Base-by-base conservation (phyloP, 37 sponge, comb jelly and placozoan species). In the Petrosia ficiformis region DNA sequence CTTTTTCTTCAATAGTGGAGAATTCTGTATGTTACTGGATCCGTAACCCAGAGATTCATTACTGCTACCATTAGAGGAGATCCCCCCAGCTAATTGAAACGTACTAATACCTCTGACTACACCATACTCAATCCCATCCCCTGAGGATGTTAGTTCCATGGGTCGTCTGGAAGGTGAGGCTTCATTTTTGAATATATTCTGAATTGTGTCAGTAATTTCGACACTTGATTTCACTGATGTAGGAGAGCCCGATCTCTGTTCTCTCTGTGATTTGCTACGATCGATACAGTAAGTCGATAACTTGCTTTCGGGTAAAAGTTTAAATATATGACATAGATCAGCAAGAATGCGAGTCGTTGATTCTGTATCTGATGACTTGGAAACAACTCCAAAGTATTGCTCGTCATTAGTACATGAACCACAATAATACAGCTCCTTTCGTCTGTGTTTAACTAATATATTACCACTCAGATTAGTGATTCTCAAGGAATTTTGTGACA, bases 361-460 rank as follows among this genome's bases (percentile, higher is more conserved):
- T 5, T 44, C n/a, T 78, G 34, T 28, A 19, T 59, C 42, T 33
- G 24, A 68, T 75, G 31, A 75, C 70, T 59, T 34, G 56, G 90
- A 84, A 21, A 89, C 90, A 19, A 89, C 71, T 4, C 72, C 90
- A 84, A 89, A 89, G 66, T 89, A 84, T 34, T 80, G 77, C 73
- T 89, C 90, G 40, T 89, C 85, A 31, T 89, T 77, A 31, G 77
- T 80, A 60, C 81, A 81, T 42, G 80, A 75, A 14, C 90, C 90
- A 57, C 84, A 80, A 64, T 84, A 89, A 75, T 75, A 89, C 29
- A 89, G 73, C 68, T 84, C 81, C 5, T 89, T 77, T 52, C 90
- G 41, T 31, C 59, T 41, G 60, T 89, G 72, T 32, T 59, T 61
- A 44, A 70, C 80, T 25, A 89, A 52, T 11, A 54, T 63, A 22